These are phyloP conservation scores for Cyanoramphus novaezelandiae DNA, from an alignment of 2,113 vertebrate species.

Conservation along the genomic window DNA sequence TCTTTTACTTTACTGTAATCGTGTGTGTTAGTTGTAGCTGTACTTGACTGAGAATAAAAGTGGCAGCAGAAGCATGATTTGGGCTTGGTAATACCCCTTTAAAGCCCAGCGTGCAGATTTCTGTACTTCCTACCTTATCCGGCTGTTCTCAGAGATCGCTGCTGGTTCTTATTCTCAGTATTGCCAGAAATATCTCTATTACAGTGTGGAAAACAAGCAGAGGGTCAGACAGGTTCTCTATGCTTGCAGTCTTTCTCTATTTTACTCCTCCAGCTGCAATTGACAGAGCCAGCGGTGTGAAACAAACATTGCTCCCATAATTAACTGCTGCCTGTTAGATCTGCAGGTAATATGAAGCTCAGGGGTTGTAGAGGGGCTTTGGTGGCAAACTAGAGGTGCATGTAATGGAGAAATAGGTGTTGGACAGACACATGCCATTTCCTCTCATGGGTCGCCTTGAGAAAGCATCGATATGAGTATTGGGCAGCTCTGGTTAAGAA, in stretches of 20 bases:
- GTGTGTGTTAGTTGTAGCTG: background rate
- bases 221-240: background rate
- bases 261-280: background rate
- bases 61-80: background rate
- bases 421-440: background rate
- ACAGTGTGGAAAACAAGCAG: background rate
- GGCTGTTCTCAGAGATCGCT: background rate
- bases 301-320: constrained; percentile 6
- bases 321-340: constrained; percentile 18
- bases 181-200: constrained; percentile 11
- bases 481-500: background rate
- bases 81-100: background rate
- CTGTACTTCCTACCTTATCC: background rate
- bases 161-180: background rate
- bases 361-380: background rate
- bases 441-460: background rate
- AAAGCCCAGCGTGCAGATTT: background rate
- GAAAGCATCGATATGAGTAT: background rate
- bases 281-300: background rate
- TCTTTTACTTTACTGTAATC: background rate
- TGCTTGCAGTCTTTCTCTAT: background rate
- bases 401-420: background rate
- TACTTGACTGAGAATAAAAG: background rate
- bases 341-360: background rate
- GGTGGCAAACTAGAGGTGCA: background rate